phyloP scores from a whole-genome alignment of 2,113 vertebrate genomes.

The Pangasianodon gigas region DNA sequence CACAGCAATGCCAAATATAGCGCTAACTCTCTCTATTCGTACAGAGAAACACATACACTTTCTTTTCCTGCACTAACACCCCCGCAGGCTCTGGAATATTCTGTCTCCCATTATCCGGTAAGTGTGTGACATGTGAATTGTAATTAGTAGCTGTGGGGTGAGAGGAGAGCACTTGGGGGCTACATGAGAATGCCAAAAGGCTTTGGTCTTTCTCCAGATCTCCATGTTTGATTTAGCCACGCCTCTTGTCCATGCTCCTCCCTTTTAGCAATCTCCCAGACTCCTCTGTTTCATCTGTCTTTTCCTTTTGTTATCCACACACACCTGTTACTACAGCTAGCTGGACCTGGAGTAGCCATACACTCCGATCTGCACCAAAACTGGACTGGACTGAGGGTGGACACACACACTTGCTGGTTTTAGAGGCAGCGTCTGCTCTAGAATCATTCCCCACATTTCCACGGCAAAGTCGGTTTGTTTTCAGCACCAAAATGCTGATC shows the following conservation, averaged over 20 bases:
- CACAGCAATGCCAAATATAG: slow-evolving; percentile 67
- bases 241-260: slow-evolving; percentile 40
- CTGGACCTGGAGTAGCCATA: slow-evolving; percentile 4
- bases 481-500: background rate
- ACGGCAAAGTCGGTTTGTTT: background rate
- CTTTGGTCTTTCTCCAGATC: slow-evolving; percentile 58
- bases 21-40: slow-evolving; percentile 41
- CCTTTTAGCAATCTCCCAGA: slow-evolving; percentile 39
- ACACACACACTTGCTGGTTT: background rate
- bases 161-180: slow-evolving; percentile 63
- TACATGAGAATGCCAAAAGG: slow-evolving; percentile 43
- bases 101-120: slow-evolving; percentile 70
- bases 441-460: background rate
- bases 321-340: slow-evolving; percentile 29
- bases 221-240: slow-evolving; percentile 57
- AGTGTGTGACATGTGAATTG: slow-evolving; percentile 75
- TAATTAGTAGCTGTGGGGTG: slow-evolving; percentile 76
- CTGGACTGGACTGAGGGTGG: background rate
- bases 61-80: slow-evolving; percentile 68
- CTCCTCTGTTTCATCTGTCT: slow-evolving; percentile 37
- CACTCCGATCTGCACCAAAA: background rate
- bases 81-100: slow-evolving; percentile 73
- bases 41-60: slow-evolving; percentile 62
- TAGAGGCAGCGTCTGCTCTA: background rate
- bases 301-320: background rate